Evolutionary conservation across 1,140 invertebrate genomes (phyloP).

Genomic region (Aricia agestis): DNA sequence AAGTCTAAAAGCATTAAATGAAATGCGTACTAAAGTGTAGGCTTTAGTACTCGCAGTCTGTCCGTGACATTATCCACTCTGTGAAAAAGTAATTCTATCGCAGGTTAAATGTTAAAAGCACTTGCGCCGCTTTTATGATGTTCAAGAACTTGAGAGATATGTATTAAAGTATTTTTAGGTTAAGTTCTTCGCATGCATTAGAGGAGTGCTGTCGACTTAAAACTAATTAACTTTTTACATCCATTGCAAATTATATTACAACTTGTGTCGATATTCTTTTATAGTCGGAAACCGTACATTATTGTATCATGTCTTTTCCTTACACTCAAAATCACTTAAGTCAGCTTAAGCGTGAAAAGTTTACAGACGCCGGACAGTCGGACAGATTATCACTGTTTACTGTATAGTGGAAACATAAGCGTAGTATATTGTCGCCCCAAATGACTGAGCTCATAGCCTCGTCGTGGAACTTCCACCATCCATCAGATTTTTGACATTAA

Average conservation of each 20-base stretch:
- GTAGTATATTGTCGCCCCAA: not conserved
- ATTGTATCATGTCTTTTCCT: too few relatives aligned
- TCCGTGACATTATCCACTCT: not conserved
- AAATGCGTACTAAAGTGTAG: too few relatives aligned
- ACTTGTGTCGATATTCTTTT: too few relatives aligned
- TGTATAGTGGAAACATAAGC: not conserved
- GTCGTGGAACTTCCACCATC: not conserved
- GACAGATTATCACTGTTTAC: too few relatives aligned
- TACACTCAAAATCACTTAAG: too few relatives aligned
- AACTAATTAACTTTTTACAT: too few relatives aligned
- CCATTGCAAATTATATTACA: too few relatives aligned
- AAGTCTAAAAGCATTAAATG: not conserved
- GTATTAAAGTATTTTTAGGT: not conserved
- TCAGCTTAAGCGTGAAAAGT: too few relatives aligned
- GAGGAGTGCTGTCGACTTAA: not conserved
- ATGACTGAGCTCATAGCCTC: not conserved
- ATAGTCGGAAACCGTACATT: too few relatives aligned
- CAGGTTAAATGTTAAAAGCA: not conserved
- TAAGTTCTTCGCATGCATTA: not conserved
- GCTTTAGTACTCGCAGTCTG: not conserved
- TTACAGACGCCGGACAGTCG: too few relatives aligned
- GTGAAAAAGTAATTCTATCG: not conserved
- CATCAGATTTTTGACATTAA: conserved; percentile 3
- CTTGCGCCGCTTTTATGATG: not conserved
- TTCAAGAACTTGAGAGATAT: not conserved